Base-by-base conservation (phyloP, 2,113 vertebrate species). In the Irena cyanogastra region DNA sequence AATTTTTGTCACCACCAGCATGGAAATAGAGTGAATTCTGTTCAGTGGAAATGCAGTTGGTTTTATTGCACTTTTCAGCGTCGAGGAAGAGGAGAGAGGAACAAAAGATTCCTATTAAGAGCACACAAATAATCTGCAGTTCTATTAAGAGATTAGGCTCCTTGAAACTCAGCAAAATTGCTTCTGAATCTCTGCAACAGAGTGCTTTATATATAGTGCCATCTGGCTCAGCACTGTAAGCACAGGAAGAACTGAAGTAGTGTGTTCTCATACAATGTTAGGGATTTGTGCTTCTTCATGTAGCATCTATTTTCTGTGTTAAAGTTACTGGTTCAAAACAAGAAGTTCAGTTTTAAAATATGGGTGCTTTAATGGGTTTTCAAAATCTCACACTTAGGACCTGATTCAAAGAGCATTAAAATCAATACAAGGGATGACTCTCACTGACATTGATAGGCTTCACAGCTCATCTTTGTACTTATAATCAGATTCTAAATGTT, bases 121-220 rank as follows among this genome's bases (percentile, higher is more conserved):
- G 13, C 56, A 79, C 69, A 68, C 24, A 71, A 82, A 93, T 50
- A 90, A 90, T 63, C 24, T 71, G 35, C 2, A 4, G 66, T 88
- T 95, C 84, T 96, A 21, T 85, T 91, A 90, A 88, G 60, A 80
- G 63, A 91, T 88, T 90, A 90, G 68, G 59, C 56, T 89, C 82
- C 35, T 83, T 72, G 60, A 85, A 90, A 72, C 19, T 76, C 47
- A 41, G 30, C n/a, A 88, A 87, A 93, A 95, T 83, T 75, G 20
- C 50, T 76, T 94, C 50, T 78, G 81, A 87, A 87, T 41, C 56
- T 80, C 54, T 83, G 21, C 26, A 79, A 27, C n/a, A 13, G 16
- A 44, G 21, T 11, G 11, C 54, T 72, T 78, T 83, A 54, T 11
- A 9, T 47, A 39, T 19, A 27, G 20, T 71, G 65, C 37, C 3